Conservation (phyloP, 2,113 vertebrate genomes). For the Pangasianodon gigas region DNA sequence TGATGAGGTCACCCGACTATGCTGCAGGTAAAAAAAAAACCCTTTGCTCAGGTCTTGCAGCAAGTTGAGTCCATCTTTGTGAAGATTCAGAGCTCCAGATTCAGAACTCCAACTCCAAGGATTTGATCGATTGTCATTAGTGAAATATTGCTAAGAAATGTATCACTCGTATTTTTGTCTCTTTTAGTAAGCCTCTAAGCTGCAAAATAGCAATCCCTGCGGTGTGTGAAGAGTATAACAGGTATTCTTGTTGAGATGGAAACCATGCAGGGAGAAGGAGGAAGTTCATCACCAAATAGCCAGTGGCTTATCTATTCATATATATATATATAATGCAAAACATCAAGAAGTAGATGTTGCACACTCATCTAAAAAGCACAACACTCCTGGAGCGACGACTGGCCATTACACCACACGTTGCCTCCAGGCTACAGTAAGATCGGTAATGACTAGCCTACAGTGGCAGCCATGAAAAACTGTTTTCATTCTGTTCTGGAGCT, state of each 20-base stretch:
- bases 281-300: background rate
- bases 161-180: background rate
- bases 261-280: background rate
- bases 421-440: background rate
- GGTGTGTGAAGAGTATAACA: background rate
- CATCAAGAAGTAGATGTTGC: background rate
- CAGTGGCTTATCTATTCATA: background rate
- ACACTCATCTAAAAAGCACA: background rate
- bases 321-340: background rate
- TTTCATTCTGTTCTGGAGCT: background rate
- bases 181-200: background rate
- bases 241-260: background rate
- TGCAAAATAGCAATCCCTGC: background rate
- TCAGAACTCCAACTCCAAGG: background rate
- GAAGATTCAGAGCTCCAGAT: background rate
- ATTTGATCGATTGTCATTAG: background rate
- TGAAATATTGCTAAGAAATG: background rate
- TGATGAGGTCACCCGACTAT: background rate
- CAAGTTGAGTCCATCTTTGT: background rate
- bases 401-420: background rate
- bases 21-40: background rate
- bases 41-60: background rate
- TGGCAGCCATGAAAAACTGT: background rate
- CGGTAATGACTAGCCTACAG: background rate
- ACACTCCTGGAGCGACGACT: background rate